Percentiles rank a stretch among this genome's conserved stretches.
Conservation (phyloP, 2,113 vertebrate genomes). For the Amazona guildingii region DNA sequence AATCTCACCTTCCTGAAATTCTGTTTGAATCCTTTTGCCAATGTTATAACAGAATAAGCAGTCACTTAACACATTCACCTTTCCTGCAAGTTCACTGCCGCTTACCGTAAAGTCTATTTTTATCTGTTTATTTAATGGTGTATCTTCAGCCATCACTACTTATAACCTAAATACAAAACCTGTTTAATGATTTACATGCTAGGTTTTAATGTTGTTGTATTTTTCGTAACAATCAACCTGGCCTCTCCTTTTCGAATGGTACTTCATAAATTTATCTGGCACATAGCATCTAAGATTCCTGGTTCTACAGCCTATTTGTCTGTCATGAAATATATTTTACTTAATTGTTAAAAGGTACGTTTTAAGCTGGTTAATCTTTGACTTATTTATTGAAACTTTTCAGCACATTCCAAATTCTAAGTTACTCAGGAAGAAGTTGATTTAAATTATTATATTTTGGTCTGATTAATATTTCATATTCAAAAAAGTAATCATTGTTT, state of each 20-base stretch:
- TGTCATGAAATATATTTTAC: conserved; percentile 73
- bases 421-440: conserved; percentile 91
- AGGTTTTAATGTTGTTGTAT: conserved; percentile 50
- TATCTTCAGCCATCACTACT: conserved; percentile 39
- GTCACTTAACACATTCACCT: background rate
- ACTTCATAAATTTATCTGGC: conserved; percentile 65
- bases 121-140: conserved; percentile 47
- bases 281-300: conserved; percentile 59
- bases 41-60: background rate
- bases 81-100: conserved; percentile 17
- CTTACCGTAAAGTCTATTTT: conserved; percentile 13
- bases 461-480: conserved; percentile 68
- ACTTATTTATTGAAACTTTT: conserved; percentile 87
- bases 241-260: conserved; percentile 57
- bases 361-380: conserved; percentile 76
- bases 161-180: conserved; percentile 24
- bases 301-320: conserved; percentile 58
- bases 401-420: conserved; percentile 87
- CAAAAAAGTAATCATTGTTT: conserved; percentile 45
- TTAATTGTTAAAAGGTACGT: conserved; percentile 78
- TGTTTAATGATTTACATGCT: conserved; percentile 29
- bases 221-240: conserved; percentile 51
- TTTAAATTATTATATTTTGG: conserved; percentile 78
- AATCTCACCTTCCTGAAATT: conserved; percentile 28
- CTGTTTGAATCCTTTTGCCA: conserved; percentile 16